Conservation (phyloP, 2,797 vertebrate species). For the Psittacula echo region DNA sequence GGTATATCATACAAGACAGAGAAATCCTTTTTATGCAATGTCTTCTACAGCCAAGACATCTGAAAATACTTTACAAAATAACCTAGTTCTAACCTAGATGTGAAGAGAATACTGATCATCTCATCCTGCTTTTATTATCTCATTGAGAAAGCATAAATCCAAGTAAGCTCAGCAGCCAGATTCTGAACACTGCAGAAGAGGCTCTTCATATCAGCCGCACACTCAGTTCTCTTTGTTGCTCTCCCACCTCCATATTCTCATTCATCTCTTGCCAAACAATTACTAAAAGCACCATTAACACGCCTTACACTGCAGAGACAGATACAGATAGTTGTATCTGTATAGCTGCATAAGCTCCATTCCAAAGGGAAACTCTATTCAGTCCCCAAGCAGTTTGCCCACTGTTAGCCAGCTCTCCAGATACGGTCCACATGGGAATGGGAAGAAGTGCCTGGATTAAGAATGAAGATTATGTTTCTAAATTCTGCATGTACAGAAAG, state of each 20-base stretch:
- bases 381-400: neutral
- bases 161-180: slow-evolving; percentile 14
- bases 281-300: slow-evolving; percentile 30
- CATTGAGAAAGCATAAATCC: slow-evolving; percentile 40
- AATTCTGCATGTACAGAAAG: neutral
- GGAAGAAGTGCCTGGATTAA: neutral
- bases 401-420: neutral
- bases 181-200: neutral
- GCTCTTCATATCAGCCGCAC: neutral
- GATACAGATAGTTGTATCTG: neutral
- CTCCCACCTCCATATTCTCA: neutral
- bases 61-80: slow-evolving; percentile 60
- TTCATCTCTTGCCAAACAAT: neutral
- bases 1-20: slow-evolving; percentile 7
- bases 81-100: slow-evolving; percentile 42
- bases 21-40: slow-evolving; percentile 54
- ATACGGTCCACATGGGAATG: accelerated
- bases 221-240: neutral
- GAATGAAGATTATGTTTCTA: neutral
- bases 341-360: neutral
- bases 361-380: neutral
- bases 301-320: neutral
- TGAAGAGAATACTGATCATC: slow-evolving; percentile 58
- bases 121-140: slow-evolving; percentile 50
- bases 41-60: slow-evolving; percentile 47